These are phyloP conservation scores for Sesia bembeciformis DNA, from an alignment of 2,888 invertebrate genomes.

Conservation along the genomic window DNA sequence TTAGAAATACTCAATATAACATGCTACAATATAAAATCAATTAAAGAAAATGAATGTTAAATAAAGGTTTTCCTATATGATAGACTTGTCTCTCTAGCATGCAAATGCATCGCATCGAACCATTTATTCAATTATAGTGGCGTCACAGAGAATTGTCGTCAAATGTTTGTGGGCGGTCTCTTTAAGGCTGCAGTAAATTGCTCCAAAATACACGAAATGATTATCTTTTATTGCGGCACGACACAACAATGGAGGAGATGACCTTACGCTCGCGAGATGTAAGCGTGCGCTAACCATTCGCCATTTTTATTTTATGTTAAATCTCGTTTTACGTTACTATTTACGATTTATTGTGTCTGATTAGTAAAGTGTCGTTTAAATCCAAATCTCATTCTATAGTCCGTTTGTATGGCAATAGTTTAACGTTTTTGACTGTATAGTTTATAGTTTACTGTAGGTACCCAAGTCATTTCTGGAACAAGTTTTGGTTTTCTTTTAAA, in stretches of 20 bases:
- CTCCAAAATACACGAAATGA: conserved; percentile 61
- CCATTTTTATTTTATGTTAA: conserved; percentile 29
- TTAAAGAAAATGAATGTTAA: conserved; percentile 3
- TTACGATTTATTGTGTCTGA: conserved; percentile 4
- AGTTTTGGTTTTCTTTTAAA: no score
- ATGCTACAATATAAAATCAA: no score
- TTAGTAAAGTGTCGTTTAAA: neutral
- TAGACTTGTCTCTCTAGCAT: conserved; percentile 4
- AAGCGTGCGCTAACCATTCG: conserved; percentile 30
- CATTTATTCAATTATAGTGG: neutral
- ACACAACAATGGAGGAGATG: conserved; percentile 59
- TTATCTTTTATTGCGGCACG: conserved; percentile 58
- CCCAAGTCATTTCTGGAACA: no score
- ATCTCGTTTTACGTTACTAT: conserved; percentile 7
- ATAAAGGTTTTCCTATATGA: conserved; percentile 2
- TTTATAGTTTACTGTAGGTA: no score
- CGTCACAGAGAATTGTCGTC: conserved; percentile 7
- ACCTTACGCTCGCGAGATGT: conserved; percentile 49
- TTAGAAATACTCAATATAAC: no score
- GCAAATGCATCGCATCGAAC: conserved; percentile 1
- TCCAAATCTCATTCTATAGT: no score
- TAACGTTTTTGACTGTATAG: no score
- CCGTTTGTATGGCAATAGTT: no score
- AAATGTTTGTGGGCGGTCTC: conserved; percentile 36
- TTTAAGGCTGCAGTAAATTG: conserved; percentile 36